Percentiles rank a stretch among this genome's conserved stretches.
phyloP scores from a whole-genome alignment of 2,113 vertebrate species.

The Cyanocitta stelleri region DNA sequence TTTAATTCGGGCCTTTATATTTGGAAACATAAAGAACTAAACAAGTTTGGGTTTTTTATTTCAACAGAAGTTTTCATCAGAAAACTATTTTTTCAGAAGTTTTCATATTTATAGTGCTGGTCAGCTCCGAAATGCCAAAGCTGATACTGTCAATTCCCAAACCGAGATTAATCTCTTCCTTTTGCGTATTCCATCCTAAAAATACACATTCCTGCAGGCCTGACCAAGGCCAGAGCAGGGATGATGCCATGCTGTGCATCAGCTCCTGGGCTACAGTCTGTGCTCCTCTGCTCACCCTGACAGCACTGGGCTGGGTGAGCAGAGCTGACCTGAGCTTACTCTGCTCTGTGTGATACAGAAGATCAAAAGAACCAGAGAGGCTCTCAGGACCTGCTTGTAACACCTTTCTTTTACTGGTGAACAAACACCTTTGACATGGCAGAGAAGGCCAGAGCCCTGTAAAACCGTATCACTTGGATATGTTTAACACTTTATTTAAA shows the following conservation, averaged over 20 bases:
- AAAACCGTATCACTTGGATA: background rate
- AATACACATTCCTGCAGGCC: background rate
- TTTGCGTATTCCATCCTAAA: background rate
- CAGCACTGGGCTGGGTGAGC: background rate
- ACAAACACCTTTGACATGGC: background rate
- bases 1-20: background rate
- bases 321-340: background rate
- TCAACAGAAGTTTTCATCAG: background rate
- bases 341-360: background rate
- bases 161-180: background rate
- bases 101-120: background rate
- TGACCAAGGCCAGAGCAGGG: background rate
- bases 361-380: background rate
- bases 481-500: background rate
- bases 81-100: background rate
- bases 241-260: background rate
- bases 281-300: background rate
- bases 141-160: background rate
- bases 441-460: background rate
- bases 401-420: background rate
- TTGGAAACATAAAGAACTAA: background rate
- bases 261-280: background rate
- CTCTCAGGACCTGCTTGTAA: background rate
- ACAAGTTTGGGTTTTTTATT: background rate
- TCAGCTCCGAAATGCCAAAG: background rate